phyloP scores from a whole-genome alignment of 1,140 invertebrate species.

The Brachionus paranguensis region DNA sequence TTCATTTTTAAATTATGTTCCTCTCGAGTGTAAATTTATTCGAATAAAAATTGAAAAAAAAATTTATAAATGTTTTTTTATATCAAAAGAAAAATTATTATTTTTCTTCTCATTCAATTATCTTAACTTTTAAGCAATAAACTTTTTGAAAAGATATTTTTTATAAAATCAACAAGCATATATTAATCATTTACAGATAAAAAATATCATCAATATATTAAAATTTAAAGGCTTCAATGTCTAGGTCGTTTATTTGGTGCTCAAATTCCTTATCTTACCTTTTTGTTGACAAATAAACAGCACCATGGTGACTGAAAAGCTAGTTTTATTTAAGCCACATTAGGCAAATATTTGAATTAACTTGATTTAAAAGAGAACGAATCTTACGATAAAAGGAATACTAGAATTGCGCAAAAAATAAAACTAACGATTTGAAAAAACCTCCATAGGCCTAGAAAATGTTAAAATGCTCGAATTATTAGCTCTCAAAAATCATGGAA shows the following conservation, averaged over 20 bases:
- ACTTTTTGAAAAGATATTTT: too few species aligned
- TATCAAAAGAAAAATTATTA: too few species aligned
- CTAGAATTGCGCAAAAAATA: neutral
- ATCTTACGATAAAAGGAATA: neutral
- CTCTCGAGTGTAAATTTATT: too few species aligned
- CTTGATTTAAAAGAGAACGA: neutral
- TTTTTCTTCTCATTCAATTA: too few species aligned
- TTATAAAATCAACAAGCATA: too few species aligned
- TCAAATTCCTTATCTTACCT: neutral
- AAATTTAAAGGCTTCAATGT: neutral
- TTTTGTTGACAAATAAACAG: neutral
- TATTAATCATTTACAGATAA: too few species aligned
- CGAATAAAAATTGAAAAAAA: too few species aligned
- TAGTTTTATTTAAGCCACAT: neutral
- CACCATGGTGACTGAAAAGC: neutral
- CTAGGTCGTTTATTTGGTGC: neutral
- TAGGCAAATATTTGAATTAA: neutral
- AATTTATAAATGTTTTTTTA: too few species aligned
- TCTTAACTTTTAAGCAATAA: too few species aligned
- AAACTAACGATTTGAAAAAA: neutral
- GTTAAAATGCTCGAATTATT: constrained; percentile 16
- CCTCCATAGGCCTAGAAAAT: neutral
- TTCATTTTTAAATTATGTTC: too few species aligned
- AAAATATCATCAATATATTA: too few species aligned
- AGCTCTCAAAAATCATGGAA: neutral